Evolutionary conservation across 2,797 vertebrate genomes (phyloP).

Genomic region (Sardinella longiceps): DNA sequence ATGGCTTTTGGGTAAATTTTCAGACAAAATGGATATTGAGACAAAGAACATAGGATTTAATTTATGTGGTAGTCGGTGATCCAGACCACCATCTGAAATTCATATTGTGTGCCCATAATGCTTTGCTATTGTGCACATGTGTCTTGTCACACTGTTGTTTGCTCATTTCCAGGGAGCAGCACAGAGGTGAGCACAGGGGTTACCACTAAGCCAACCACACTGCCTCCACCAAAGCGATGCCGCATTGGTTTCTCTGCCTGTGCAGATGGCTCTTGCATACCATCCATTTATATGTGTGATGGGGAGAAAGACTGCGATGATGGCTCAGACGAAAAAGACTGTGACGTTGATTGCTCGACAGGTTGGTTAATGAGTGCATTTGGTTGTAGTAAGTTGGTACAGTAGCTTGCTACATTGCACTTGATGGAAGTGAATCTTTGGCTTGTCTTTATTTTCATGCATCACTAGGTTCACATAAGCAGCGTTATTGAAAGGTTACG

Average conservation of each 20-base stretch:
- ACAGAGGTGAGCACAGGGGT: too few species aligned
- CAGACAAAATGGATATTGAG: too few species aligned
- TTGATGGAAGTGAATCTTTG: not conserved
- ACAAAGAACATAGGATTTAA: too few species aligned
- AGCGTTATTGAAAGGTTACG: not conserved
- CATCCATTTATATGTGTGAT: slow-evolving; percentile 65
- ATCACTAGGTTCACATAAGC: not conserved
- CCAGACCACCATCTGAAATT: too few species aligned
- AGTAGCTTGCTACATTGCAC: not conserved
- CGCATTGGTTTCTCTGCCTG: slow-evolving; percentile 63
- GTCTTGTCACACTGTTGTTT: too few species aligned
- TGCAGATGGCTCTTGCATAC: slow-evolving; percentile 60
- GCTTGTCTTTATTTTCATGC: not conserved
- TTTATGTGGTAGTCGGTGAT: too few species aligned
- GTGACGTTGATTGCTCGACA: slow-evolving; percentile 43
- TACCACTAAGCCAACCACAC: slow-evolving; percentile 61
- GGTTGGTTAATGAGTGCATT: not conserved
- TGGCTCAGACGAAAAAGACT: slow-evolving; percentile 68
- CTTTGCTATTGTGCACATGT: too few species aligned
- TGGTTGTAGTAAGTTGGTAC: too few species aligned
- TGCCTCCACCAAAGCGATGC: slow-evolving; percentile 52
- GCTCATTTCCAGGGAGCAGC: too few species aligned
- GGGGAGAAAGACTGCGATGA: slow-evolving; percentile 64
- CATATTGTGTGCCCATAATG: too few species aligned
- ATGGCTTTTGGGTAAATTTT: too few species aligned